Percentiles rank a stretch among this genome's conserved stretches.
These are phyloP conservation scores for Lymantria monacha DNA, from an alignment of 2,888 invertebrate genomes.

Conservation along the genomic window DNA sequence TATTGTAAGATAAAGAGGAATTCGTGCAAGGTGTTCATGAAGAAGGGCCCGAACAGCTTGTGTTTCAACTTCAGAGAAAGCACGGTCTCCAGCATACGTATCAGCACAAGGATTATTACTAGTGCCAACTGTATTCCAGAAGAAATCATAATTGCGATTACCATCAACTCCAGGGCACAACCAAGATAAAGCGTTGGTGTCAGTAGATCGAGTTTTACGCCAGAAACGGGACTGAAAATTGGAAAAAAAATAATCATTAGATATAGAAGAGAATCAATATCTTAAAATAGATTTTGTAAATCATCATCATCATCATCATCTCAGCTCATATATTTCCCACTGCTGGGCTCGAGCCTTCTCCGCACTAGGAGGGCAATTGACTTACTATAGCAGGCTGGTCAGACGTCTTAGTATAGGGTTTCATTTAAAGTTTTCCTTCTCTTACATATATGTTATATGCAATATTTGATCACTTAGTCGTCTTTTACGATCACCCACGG, in stretches of 20 bases:
- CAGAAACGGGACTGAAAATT: slow-evolving; percentile 82
- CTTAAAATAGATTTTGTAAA: no score
- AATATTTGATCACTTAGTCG: no score
- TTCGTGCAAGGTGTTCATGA: slow-evolving; percentile 63
- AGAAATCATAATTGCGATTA: slow-evolving; percentile 88
- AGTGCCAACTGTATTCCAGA: slow-evolving; percentile 85
- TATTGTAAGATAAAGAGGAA: slow-evolving; percentile 86
- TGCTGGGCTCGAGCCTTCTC: no score
- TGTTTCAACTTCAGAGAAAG: slow-evolving; percentile 87
- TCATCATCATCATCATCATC: no score
- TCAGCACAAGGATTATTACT: slow-evolving; percentile 81
- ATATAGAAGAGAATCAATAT: no score
- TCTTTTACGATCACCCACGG: no score
- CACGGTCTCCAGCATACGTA: slow-evolving; percentile 80
- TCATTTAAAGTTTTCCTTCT: no score
- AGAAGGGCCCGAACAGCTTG: slow-evolving; percentile 82
- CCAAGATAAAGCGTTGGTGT: slow-evolving; percentile 39
- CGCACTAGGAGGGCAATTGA: no score
- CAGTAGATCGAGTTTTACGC: slow-evolving; percentile 85
- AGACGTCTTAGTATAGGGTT: no score
- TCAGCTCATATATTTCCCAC: no score
- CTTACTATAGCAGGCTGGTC: no score
- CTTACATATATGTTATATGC: no score
- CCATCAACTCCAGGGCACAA: slow-evolving; percentile 87
- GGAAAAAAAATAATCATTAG: neutral